These are phyloP conservation scores for Podabrus alpinus DNA, from an alignment of 2,888 invertebrate species.

Conservation along the genomic window DNA sequence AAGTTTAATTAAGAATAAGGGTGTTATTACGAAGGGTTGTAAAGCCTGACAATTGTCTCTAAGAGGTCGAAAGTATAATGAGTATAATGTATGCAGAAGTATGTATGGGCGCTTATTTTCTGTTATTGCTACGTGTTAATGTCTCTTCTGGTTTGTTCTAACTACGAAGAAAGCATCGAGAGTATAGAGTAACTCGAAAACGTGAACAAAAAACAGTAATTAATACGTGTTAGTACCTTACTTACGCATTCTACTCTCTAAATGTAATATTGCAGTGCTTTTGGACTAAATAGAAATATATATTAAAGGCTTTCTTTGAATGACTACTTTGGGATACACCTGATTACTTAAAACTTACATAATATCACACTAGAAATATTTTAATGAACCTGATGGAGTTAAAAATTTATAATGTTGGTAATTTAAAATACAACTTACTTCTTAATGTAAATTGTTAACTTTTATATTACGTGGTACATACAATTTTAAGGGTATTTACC, in stretches of 20 bases:
- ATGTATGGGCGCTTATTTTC: conserved; percentile 35
- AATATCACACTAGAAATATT: background rate
- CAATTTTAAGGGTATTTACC: background rate
- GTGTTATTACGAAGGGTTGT: conserved; percentile 46
- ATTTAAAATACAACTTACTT: background rate
- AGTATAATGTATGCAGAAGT: conserved; percentile 47
- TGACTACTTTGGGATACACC: conserved; percentile 5
- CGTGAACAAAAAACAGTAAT: conserved; percentile 21
- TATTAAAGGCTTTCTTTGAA: conserved; percentile 21
- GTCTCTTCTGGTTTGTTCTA: conserved; percentile 17
- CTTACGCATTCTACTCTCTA: conserved; percentile 28
- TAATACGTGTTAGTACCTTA: conserved; percentile 27
- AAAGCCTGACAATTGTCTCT: conserved; percentile 51
- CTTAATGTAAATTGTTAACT: background rate
- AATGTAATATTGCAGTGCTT: conserved; percentile 30
- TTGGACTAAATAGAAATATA: conserved; percentile 30
- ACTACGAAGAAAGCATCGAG: conserved; percentile 10
- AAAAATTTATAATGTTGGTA: background rate
- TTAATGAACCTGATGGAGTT: background rate
- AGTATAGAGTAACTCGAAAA: conserved; percentile 8
- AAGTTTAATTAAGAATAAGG: conserved; percentile 54
- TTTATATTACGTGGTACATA: background rate
- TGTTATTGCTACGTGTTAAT: conserved; percentile 34
- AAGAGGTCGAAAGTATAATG: conserved; percentile 49
- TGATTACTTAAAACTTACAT: background rate